A percentile compares a stretch with the other conserved stretches of the same genome.
phyloP scores from a whole-genome alignment of 2,113 vertebrate species.

The Sminthopsis crassicaudata region DNA sequence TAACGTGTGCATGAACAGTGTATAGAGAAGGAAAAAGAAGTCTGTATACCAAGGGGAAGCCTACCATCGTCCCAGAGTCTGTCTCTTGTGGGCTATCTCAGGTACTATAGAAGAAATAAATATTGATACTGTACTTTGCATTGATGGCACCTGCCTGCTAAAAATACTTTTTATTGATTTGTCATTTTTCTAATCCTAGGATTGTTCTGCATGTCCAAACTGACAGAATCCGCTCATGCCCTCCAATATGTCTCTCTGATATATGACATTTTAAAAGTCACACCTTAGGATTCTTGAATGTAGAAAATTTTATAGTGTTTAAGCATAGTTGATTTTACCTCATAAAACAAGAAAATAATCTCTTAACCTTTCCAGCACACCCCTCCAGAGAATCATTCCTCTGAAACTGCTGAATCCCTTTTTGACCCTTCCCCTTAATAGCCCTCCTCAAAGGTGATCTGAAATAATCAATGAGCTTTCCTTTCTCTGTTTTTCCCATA shows the following conservation, averaged over 20 bases:
- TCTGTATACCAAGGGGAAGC: conserved; percentile 35
- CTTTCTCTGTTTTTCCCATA: neutral
- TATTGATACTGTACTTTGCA: neutral
- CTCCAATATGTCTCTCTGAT: neutral
- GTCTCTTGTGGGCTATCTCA: neutral
- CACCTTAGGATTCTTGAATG: neutral
- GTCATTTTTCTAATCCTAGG: neutral
- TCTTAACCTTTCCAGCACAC: neutral
- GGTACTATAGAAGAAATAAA: neutral
- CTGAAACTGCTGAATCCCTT: neutral
- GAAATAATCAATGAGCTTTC: neutral
- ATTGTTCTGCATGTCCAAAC: neutral
- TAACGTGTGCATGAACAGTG: conserved; percentile 65
- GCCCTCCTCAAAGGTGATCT: neutral
- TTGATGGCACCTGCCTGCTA: neutral
- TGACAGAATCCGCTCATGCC: neutral
- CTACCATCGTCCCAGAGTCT: conserved; percentile 39
- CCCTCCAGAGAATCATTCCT: neutral
- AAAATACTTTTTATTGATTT: neutral
- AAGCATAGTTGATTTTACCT: neutral
- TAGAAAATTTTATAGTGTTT: neutral
- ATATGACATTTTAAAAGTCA: neutral
- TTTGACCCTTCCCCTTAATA: neutral
- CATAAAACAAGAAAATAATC: neutral
- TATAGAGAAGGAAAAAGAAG: conserved; percentile 24